Base-by-base conservation (phyloP, 2,113 vertebrate species). In the Eretmochelys imbricata region DNA sequence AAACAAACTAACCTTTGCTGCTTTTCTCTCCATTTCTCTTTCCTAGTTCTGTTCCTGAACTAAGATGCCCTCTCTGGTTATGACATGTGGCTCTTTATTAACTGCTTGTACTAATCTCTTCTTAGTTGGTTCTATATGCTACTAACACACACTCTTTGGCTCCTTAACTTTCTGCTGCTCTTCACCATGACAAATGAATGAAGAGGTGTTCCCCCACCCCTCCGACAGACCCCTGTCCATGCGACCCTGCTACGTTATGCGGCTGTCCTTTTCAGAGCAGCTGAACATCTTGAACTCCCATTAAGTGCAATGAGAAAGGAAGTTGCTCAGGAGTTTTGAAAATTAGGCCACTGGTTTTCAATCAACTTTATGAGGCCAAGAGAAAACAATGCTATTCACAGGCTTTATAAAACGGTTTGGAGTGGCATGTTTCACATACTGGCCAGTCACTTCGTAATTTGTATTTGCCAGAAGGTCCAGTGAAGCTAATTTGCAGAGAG, bases 1-100 rank as follows among this genome's bases (percentile, higher is more conserved):
- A 94, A 95, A 96, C 95, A 90, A 91, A 98, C 98, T 98, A 98
- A 98, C 97, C 29, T 25, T 86, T 79, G 96, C 97, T 97, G 96
- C 97, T 97, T 94, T 98, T 96, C 97, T 97, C 95, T 93, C 95
- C 93, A 7, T 93, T 95, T 96, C 94, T 97, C 87, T 97, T 95
- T 89, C 84, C 54, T 89, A 95, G 96, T 54, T 94, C 96, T 87
- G 83, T 76, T 38, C 65, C n/a, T 72, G n/a, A 76, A 93, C 94
- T 78, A 81, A 54, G 89, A 69, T 72, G n/a, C n/a, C 5, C 19
- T 72, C 65, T 72, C 38, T 1, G 20, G 6, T 12, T 75, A 85
- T 88, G 95, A 91, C 95, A 85, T 82, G 96, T 96, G 97, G 90
- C 94, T 94, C 42, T 96, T 72, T 93, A 97, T 97, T 98, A 98